Base-by-base conservation (phyloP, 2,113 vertebrate species). In the Brevimyrus niger region DNA sequence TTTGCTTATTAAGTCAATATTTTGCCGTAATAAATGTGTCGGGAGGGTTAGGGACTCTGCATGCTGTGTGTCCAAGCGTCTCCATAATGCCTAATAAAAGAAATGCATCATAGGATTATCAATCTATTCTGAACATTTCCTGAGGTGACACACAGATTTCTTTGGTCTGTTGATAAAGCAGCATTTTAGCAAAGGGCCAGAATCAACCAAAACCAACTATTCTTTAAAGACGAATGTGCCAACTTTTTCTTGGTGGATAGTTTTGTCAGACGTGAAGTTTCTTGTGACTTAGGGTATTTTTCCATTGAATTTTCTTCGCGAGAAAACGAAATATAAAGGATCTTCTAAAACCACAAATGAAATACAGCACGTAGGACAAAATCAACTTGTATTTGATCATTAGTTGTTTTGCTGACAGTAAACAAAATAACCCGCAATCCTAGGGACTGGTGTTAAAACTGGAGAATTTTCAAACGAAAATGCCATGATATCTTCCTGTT, bases 21-120 rank as follows among this genome's bases (percentile, higher is more conserved):
- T 89, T 89, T 76, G 69, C 80, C 58, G 27, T 83, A 55, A 89
- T 89, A 53, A 89, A 82, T 89, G 38, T 47, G 35, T 38, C 7
- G 7, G 47, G 47, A 82, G 13, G 46, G 48, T 50, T 15, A n/a
- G 50, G 9, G 50, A 47, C 38, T 35, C 76, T 31, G 73, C 23
- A 47, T 65, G 55, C 92, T 46, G 19, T 48, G 13, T 90, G 88
- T 58, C 61, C 50, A 44, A 44, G 21, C 55, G 31, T 88, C 53
- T 69, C 48, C 51, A 48, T 21, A 89, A 86, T 35, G 42, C 21
- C 31, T 69, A 8, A 23, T 93, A 91, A 93, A 94, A 94, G 94
- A 93, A 93, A 94, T 93, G 92, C 92, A 94, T 94, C 93, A 94
- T 94, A 94, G 93, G 93, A 93, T 92, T 92, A 93, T 94, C 92